Percentiles rank a stretch among this genome's conserved stretches.
phyloP scores from a whole-genome alignment of 2,888 invertebrate genomes.

The Erpobdella octoculata region DNA sequence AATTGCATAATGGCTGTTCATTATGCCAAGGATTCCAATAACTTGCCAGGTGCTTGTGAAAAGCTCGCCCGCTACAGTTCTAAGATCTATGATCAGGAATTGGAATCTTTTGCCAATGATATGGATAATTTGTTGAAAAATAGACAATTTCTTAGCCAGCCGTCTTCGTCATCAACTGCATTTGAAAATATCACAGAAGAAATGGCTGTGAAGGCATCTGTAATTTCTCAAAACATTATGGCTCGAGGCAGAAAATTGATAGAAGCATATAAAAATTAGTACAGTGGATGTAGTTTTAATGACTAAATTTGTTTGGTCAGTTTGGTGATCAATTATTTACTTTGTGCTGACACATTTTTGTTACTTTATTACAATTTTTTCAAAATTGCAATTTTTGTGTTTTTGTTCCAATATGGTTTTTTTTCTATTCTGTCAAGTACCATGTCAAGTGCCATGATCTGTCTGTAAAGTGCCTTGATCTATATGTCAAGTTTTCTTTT shows the following conservation, averaged over 20 bases:
- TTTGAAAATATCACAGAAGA: slow-evolving; percentile 2
- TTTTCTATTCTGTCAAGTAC: too few species aligned
- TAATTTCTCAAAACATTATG: background rate
- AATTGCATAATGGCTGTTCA: background rate
- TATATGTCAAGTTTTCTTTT: too few species aligned
- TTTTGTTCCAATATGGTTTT: too few species aligned
- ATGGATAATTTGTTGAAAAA: background rate
- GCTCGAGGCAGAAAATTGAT: background rate
- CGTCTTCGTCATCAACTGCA: background rate
- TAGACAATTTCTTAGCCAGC: background rate
- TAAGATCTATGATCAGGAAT: background rate
- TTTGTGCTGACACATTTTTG: too few species aligned
- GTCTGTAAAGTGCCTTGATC: too few species aligned
- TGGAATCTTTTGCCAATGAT: background rate
- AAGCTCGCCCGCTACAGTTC: background rate
- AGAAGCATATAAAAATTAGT: background rate
- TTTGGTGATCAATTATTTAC: too few species aligned
- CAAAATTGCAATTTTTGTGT: too few species aligned
- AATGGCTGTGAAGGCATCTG: background rate
- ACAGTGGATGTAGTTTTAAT: too few species aligned
- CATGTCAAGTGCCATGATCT: too few species aligned
- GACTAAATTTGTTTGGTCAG: too few species aligned
- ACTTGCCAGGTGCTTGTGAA: background rate
- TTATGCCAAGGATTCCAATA: background rate
- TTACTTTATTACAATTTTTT: too few species aligned